Base-by-base conservation (phyloP, 1,140 invertebrate genomes). In the Babylonia areolata region DNA sequence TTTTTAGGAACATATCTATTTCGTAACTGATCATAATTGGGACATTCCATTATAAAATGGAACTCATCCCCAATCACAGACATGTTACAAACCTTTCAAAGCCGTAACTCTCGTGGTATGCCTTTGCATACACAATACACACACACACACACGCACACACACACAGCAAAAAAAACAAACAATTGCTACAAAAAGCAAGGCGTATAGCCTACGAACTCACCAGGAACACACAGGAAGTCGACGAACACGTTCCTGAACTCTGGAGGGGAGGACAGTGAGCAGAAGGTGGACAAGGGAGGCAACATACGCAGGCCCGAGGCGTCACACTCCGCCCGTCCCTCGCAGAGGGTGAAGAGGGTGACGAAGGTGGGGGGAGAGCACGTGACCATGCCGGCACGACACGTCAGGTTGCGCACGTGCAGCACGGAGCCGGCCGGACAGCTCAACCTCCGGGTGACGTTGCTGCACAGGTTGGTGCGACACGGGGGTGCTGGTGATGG, bases 401-500 rank as follows among this genome's bases (percentile, higher is more conserved):
- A 83, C 2, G 81, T 71, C 54, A 83, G 35, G 81, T 83, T 64
- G 15, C 81, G 81, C 81, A 83, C 81, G 81, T 83, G 81, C 81
- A 83, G 54, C 54, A 40, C 15, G 54, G 42, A 58, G 81, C 42
- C n/a, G 20, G 33, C 58, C 11, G 81, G 64, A 42, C 81, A 83
- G 81, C 33, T 37, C 6, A 83, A 33, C 3, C 54, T 54, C 1
- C 17, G 81, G 28, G 79, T 86, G 85, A 23, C 33, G 46, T 77
- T 40, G 28, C 64, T 73, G 51, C 85, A 86, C 28, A 86, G 51
- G 85, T 86, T 86, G 71, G 85, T 35, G 31, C 78, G 39, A 58
- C 85, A 86, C 3, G 33, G 5, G 58, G 58, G 58, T 23, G 28
- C 58, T 64, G 58, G 58, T 5, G 58, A n/a, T 64, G 20, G 46